Percentiles rank a stretch among this genome's conserved stretches.
Evolutionary conservation across 2,888 invertebrate species (phyloP).

Genomic region (Laothoe populi): DNA sequence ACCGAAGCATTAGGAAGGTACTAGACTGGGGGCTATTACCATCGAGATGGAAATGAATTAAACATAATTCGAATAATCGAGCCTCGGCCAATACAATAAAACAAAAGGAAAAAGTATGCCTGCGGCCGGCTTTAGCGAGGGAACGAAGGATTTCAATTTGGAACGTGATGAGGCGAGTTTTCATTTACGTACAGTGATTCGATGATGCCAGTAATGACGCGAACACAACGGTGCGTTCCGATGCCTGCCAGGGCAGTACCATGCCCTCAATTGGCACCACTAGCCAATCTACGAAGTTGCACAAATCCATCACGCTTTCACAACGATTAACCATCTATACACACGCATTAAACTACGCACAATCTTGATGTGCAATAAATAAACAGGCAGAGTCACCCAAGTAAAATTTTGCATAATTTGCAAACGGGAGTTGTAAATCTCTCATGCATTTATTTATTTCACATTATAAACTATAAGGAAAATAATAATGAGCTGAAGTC

Average conservation of each 20-base stretch:
- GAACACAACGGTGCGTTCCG: constrained; percentile 36
- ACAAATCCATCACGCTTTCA: constrained; percentile 16
- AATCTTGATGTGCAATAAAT: constrained; percentile 20
- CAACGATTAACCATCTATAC: constrained; percentile 34
- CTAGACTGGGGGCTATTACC: constrained; percentile 64
- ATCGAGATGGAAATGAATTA: constrained; percentile 82
- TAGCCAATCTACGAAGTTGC: constrained; percentile 25
- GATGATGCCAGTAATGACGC: constrained; percentile 61
- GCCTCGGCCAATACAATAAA: constrained; percentile 76
- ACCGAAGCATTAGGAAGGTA: constrained; percentile 44
- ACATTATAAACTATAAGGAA: constrained; percentile 68
- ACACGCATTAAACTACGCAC: constrained; percentile 15
- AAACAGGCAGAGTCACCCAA: constrained; percentile 31
- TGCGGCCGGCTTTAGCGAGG: constrained; percentile 70
- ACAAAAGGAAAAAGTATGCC: constrained; percentile 77
- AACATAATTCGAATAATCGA: constrained; percentile 84
- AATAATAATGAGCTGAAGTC: constrained; percentile 78
- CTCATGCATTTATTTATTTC: constrained; percentile 67
- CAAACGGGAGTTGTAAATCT: constrained; percentile 62
- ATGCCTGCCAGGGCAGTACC: constrained; percentile 16
- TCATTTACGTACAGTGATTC: constrained; percentile 71
- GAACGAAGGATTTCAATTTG: constrained; percentile 83
- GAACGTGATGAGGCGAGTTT: constrained; percentile 84
- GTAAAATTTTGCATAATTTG: constrained; percentile 51
- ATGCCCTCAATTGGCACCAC: constrained; percentile 25